These are phyloP conservation scores for Glaucomys volans DNA, from an alignment of 2,113 vertebrate genomes.

Conservation along the genomic window DNA sequence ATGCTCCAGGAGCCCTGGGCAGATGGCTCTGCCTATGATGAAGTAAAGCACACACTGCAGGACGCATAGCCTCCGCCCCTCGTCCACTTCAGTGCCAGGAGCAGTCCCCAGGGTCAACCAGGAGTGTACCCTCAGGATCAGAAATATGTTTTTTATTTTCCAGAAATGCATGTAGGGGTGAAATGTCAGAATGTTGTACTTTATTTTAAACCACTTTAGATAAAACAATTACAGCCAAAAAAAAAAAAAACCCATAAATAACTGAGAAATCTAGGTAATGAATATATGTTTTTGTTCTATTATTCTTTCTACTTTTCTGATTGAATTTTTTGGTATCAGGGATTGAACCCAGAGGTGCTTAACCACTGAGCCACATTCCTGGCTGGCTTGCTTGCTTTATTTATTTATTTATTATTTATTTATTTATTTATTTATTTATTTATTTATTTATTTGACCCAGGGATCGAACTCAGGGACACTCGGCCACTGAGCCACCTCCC, in stretches of 20 bases:
- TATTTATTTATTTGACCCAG: too few relatives aligned
- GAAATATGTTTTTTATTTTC: conserved; percentile 20
- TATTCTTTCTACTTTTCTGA: conserved; percentile 12
- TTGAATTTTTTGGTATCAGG: not conserved
- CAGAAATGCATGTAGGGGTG: conserved; percentile 28
- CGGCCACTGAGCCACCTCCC: too few relatives aligned
- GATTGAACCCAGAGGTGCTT: too few relatives aligned
- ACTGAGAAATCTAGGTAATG: not conserved
- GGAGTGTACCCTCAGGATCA: not conserved
- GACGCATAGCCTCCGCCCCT: not conserved
- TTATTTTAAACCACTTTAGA: conserved; percentile 58
- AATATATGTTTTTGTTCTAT: not conserved
- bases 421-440: too few relatives aligned
- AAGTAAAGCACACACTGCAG: not conserved
- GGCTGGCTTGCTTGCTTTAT: too few relatives aligned
- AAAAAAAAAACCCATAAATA: not conserved
- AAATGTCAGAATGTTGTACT: conserved; percentile 59
- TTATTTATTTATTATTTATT: too few relatives aligned
- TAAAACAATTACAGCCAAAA: not conserved
- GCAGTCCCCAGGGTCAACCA: not conserved
- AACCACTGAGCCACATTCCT: too few relatives aligned
- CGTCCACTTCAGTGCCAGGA: not conserved
- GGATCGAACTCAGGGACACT: too few relatives aligned
- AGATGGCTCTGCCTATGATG: not conserved
- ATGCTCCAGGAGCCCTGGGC: too few relatives aligned